Evolutionary conservation across 2,113 vertebrate genomes (phyloP), one percentile per base, ranked within the genome.

Genomic region (Syrmaticus mikado): DNA sequence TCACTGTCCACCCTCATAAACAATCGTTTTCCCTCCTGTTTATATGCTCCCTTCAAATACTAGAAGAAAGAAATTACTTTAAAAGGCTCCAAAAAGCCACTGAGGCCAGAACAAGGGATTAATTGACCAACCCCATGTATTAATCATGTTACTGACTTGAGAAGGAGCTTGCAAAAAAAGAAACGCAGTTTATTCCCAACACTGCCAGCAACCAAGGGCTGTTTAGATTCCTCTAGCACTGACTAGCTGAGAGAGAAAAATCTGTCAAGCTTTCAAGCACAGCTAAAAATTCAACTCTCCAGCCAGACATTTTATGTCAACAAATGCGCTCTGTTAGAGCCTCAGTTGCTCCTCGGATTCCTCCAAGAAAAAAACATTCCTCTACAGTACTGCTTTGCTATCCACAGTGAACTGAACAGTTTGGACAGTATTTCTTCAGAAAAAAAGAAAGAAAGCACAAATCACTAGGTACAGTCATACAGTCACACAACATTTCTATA

Each of bases 301-400:
- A 87, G 91, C 41, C 89, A 92, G 92, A 70, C 60, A 94, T 94
- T 94, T 90, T 79, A 77, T 76, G 66, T 91, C 81, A 96, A 96
- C 94, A 96, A 96, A 92, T 0, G 1, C 0, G 0, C 86, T 82
- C 92, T 92, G 58, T 79, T 92, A 87, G 14, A 90, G 81, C 78
- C 90, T 93, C 80, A 53, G 48, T 89, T 92, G 83, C 70, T 94
- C 60, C 82, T 92, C 53, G 87, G 66, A 84, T 72, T 92, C 70
- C 70, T 82, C 12, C 40, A 89, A 90, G 74, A 87, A 84, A 95
- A 83, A 93, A 72, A 57, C 2, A 8, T 45, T 92, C 86, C 58
- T 89, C 81, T 89, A 50, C 68, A 40, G 45, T 58, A 77, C 57
- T 24, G 11, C 24, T 93, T 87, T 66, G 38, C 79, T 71, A 82